Conservation (phyloP, 2,113 vertebrate species). For the Tretioscincus oriximinensis region DNA sequence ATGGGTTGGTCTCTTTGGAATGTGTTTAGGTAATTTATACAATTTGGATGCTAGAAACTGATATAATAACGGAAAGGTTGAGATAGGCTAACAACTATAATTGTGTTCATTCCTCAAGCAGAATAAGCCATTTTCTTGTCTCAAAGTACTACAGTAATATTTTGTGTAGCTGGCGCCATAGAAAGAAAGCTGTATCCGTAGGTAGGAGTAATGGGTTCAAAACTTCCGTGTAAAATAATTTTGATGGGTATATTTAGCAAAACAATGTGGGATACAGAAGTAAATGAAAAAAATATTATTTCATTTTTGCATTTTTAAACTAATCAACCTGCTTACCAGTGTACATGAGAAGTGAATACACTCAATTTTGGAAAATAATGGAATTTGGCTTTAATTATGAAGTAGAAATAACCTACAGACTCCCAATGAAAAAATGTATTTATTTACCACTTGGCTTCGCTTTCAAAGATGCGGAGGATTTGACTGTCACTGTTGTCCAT, state of each 20-base stretch:
- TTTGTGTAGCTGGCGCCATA: background rate
- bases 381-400: slow-evolving; percentile 51
- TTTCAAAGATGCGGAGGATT: slow-evolving; percentile 61
- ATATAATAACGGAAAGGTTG: no score
- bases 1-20: no score
- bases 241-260: background rate
- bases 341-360: slow-evolving; percentile 10
- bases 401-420: slow-evolving; percentile 48
- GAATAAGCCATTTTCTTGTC: no score
- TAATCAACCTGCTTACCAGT: background rate
- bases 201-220: background rate
- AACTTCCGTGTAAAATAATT: background rate
- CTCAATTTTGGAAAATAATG: slow-evolving; percentile 28
- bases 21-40: no score
- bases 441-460: slow-evolving; percentile 48
- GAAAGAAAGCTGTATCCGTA: background rate
- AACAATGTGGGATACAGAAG: background rate
- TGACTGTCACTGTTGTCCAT: slow-evolving; percentile 42
- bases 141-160: no score
- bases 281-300: background rate
- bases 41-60: no score
- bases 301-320: background rate
- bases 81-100: no score
- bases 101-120: no score
- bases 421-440: slow-evolving; percentile 42